phyloP scores from a whole-genome alignment of 2,797 vertebrate species.

The Dermochelys coriacea region DNA sequence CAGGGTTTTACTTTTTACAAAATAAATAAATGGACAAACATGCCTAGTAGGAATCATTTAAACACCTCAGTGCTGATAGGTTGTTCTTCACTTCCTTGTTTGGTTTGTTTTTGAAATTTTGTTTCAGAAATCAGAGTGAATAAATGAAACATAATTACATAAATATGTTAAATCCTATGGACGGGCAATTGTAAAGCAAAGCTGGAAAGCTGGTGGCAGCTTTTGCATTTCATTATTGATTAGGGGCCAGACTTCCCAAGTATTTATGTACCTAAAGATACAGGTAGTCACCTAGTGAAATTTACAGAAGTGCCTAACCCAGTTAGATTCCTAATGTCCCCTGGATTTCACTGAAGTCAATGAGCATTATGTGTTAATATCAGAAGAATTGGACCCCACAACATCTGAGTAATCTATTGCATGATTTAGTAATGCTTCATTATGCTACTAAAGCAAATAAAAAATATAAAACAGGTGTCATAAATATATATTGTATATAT shows the following conservation, averaged over 20 bases:
- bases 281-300: conserved; percentile 10
- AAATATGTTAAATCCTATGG: conserved; percentile 62
- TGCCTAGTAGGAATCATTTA: conserved; percentile 69
- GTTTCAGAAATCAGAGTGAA: conserved; percentile 38
- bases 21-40: conserved; percentile 56
- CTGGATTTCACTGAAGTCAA: conserved; percentile 13
- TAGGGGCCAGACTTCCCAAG: conserved; percentile 45
- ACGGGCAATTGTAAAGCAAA: conserved; percentile 48
- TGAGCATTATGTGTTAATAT: not conserved
- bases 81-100: conserved; percentile 48
- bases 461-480: conserved; percentile 10
- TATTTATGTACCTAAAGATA: conserved; percentile 32
- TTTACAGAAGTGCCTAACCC: not conserved
- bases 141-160: conserved; percentile 66
- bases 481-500: not conserved
- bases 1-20: conserved; percentile 53
- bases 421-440: not conserved
- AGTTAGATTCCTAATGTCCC: conserved; percentile 14
- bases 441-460: conserved; percentile 9
- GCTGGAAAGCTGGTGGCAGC: conserved; percentile 60
- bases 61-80: conserved; percentile 49
- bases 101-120: conserved; percentile 56
- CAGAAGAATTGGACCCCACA: not conserved
- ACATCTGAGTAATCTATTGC: not conserved
- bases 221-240: conserved; percentile 65